Evolutionary conservation across 2,797 vertebrate species (phyloP), one percentile per base, ranked within the genome.

Genomic region (Acanthurus leucopareius): DNA sequence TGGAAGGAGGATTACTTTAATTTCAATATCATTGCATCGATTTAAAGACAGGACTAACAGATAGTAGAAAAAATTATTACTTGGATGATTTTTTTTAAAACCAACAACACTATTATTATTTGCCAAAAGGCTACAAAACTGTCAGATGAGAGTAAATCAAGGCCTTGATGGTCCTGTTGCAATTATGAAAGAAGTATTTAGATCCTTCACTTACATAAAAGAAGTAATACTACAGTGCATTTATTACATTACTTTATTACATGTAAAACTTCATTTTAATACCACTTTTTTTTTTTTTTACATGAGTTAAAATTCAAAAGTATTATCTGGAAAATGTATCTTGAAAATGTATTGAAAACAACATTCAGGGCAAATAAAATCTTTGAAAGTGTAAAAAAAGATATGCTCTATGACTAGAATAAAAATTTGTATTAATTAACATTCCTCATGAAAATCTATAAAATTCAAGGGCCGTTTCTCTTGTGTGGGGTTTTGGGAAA

Each of bases 1-100:
- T 42, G 78, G 57, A 90, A 89, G 77, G 58, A 79, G 64, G 60
- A 87, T 85, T 82, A 81, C 69, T 81, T 89, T 82, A 19, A 85
- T 83, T 86, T 76, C 65, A 76, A 14, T 65, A 82, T 77, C 13
- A 48, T 68, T 80, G 61, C 66, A 77, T 79, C 71, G 69, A 73
- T 79, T 82, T 79, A 69, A 63, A 80, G 75, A 79, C 62, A 53
- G 58, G n/a, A 65, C 14, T 22, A 69, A 67, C 32, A 62, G 65
- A 85, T 65, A 38, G 44, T 53, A 38, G 51, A 62, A 58, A 68
- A 76, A 68, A 74, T 57, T 3, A 32, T 49, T 32, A 45, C 38
- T 79, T 64, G 81, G 76, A 71, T 72, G 19, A 68, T 59, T 66
- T 65, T 81, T 82, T 25, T 38, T 45, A 10, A 67, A 40, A 68